Evolutionary conservation across 2,113 vertebrate species (phyloP).

Genomic region (Malaclemys terrapin): DNA sequence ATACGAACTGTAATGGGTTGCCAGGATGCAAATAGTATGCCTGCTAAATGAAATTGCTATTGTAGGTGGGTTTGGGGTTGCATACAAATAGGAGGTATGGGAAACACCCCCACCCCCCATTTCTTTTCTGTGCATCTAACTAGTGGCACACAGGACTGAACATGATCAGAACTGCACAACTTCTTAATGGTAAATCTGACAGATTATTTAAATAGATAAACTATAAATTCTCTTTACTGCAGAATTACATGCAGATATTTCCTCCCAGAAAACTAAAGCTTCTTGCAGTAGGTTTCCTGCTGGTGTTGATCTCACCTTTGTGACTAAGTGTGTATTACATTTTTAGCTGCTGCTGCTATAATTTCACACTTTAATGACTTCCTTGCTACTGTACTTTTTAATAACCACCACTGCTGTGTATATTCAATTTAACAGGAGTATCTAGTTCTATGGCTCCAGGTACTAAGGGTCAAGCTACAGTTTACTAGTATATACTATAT

Average conservation of each 20-base stretch:
- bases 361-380: conserved; percentile 38
- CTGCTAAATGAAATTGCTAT: conserved; percentile 53
- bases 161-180: neutral
- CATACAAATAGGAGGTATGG: neutral
- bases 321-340: neutral
- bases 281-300: neutral
- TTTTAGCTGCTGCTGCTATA: neutral
- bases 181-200: neutral
- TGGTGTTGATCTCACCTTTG: neutral
- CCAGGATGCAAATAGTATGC: conserved; percentile 42
- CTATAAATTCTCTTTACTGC: neutral
- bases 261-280: neutral
- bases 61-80: neutral
- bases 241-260: neutral
- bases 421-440: neutral
- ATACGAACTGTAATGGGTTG: conserved; percentile 22
- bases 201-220: conserved; percentile 24
- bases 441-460: neutral
- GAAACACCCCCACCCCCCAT: neutral
- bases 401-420: neutral
- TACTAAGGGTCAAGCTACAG: neutral
- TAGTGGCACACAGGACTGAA: neutral
- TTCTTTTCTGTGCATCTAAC: neutral
- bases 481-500: neutral
- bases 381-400: conserved; percentile 16